Base-by-base conservation (phyloP, 2,797 vertebrate species). In the Darevskia mixta region DNA sequence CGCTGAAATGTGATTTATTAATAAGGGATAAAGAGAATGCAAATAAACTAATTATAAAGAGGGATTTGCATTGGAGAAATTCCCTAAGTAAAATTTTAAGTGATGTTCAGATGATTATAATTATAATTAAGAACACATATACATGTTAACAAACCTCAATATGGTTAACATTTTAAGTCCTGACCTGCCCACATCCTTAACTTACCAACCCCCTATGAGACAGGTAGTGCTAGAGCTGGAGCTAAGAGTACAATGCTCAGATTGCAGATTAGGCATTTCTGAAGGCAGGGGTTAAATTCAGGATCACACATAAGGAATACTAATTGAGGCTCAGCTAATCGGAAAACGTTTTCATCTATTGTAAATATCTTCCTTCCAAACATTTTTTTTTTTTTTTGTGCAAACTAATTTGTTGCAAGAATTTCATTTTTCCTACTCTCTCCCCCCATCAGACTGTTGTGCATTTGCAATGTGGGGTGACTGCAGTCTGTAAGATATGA, bases 51-150 rank as follows among this genome's bases (percentile, higher is more conserved):
- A 96, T 96, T 96, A 96, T 88, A 92, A 91, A 93, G 41, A 3
- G 29, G 83, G 55, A 15, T 69, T 71, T 76, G 2, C 91, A 94
- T 93, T 80, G 93, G 92, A 82, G 89, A 93, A 97, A 97, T 96
- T 97, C 96, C 97, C 96, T 82, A 90, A 95, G 94, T 95, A 95
- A 96, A 96, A 95, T 90, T 97, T 97, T 94, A 93, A 87, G 93
- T 87, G 67, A 93, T 93, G 92, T 95, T 95, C 91, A 93, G 94
- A 90, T 90, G 79, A 95, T 96, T 96, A 95, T 49, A 93, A 89
- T 87, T 93, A 90, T 94, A 96, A 97, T 96, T 95, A 96, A 93
- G 86, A 95, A 90, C 91, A 92, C 49, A 75, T 0, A 92, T 92
- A 9, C 91, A 85, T 10, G 29, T 87, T 8, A 71, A 83, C 55